Evolutionary conservation across 2,113 vertebrate genomes (phyloP), one percentile per base, ranked within the genome.

Genomic region (Cyanoderma ruficeps): DNA sequence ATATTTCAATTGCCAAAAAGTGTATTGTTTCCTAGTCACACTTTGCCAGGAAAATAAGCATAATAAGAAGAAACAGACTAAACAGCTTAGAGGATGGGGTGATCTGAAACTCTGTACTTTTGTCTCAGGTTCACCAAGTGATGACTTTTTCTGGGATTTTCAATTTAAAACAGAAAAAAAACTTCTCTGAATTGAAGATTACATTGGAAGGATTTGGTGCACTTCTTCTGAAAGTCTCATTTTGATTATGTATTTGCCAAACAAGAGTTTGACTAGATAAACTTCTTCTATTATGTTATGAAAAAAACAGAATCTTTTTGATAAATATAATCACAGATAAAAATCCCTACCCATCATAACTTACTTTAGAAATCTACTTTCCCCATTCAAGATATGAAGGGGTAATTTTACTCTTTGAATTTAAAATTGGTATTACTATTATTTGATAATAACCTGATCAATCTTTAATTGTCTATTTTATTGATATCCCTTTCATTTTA

Each of bases 11-110:
- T 89, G 77, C 57, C 53, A 82, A 79, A 52, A 11, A 35, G 28
- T 53, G 35, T 82, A 63, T 56, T 94, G n/a, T 71, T 95, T 82
- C 47, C 35, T 55, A 47, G 33, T 28, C 70, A 18, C 2, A 2
- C 11, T 63, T 84, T 89, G 77, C 76, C 89, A 94, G 91, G 69
- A 94, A 94, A 95, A 89, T 39, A 68, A 89, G n/a, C 39, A 84
- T 70, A 63, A 75, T 8, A 57, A 70, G 33, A 85, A 68, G 63
- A 91, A 93, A 80, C 19, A 94, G 85, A 91, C 67, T 90, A 89
- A 96, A 91, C 67, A 85, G 9, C 37, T 95, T 80, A 93, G 33
- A 83, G 31, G 23, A 80, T 65, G 71, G 42, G 9, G 27, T 35
- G 39, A 78, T 70, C 60, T 87, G 64, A 94, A 87, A 89, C 60